Conservation (phyloP, 2,888 invertebrate species). For the Brenthis hecate region DNA sequence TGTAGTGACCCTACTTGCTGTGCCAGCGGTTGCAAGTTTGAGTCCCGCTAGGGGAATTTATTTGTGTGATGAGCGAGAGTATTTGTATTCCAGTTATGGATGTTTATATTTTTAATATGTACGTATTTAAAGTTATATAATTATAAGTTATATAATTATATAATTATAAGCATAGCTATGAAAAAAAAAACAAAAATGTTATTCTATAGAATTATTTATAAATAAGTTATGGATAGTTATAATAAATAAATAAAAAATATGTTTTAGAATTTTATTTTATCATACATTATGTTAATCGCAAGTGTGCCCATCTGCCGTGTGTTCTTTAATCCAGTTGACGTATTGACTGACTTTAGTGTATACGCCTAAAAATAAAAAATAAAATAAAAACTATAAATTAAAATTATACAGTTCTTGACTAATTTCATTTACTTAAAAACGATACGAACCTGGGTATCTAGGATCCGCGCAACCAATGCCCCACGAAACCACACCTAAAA, state of each 20-base stretch:
- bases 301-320: slow-evolving; percentile 58
- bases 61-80: no score
- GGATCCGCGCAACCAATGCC: slow-evolving; percentile 85
- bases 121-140: no score
- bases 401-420: not conserved
- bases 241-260: not conserved
- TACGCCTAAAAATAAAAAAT: slow-evolving; percentile 66
- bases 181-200: no score
- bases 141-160: no score
- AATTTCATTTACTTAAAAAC: not conserved
- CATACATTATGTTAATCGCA: slow-evolving; percentile 49
- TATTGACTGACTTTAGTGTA: slow-evolving; percentile 84
- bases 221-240: no score
- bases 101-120: no score
- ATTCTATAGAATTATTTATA: no score
- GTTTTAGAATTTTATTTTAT: not conserved
- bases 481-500: slow-evolving; percentile 85
- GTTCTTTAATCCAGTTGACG: slow-evolving; percentile 76
- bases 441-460: slow-evolving; percentile 71
- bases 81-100: no score
- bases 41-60: no score
- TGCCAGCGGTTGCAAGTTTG: no score
- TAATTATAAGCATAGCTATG: no score
- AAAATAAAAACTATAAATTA: not conserved
- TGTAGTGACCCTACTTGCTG: no score